phyloP scores from a whole-genome alignment of 2,888 invertebrate species.

The Frankliniella intonsa region DNA sequence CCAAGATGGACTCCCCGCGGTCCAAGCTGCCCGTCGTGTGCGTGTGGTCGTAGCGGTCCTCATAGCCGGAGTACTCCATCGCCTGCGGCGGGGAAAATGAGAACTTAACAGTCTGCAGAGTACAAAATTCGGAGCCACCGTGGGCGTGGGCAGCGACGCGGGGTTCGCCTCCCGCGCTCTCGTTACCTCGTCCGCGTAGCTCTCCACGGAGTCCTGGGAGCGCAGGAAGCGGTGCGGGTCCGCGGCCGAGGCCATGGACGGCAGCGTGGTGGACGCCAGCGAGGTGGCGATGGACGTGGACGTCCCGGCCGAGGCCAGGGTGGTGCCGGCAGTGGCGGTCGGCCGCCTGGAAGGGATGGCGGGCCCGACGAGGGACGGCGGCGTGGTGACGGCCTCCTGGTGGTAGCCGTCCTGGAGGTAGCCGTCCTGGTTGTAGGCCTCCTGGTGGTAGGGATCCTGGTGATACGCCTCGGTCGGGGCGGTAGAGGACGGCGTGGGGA shows the following conservation, averaged over 20 bases:
- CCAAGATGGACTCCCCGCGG: slow-evolving; percentile 43
- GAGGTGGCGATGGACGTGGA: slow-evolving; percentile 41
- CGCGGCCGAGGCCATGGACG: slow-evolving; percentile 17
- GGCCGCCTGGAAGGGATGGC: slow-evolving; percentile 42
- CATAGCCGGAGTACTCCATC: slow-evolving; percentile 33
- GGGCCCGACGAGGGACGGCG: slow-evolving; percentile 37
- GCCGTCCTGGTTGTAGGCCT: slow-evolving; percentile 37
- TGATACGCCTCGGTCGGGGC: slow-evolving; percentile 30
- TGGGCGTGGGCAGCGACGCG: no score
- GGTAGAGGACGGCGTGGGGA: slow-evolving; percentile 29
- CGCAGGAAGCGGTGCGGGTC: slow-evolving; percentile 39
- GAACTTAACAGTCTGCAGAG: not conserved
- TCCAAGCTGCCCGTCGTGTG: slow-evolving; percentile 43
- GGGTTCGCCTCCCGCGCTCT: slow-evolving; percentile 29
- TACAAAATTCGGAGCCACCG: not conserved
- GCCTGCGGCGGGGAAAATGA: slow-evolving; percentile 43
- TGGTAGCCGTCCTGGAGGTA: slow-evolving; percentile 31
- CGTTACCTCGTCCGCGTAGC: slow-evolving; percentile 48
- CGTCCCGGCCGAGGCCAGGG: slow-evolving; percentile 46
- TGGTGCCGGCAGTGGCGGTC: slow-evolving; percentile 44
- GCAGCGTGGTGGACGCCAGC: slow-evolving; percentile 30
- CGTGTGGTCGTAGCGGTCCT: slow-evolving; percentile 42
- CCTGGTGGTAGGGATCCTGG: slow-evolving; percentile 28
- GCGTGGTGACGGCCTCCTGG: slow-evolving; percentile 39
- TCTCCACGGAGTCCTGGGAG: slow-evolving; percentile 50